phyloP scores from a whole-genome alignment of 2,113 vertebrate genomes.

The Rhinichthys klamathensis region DNA sequence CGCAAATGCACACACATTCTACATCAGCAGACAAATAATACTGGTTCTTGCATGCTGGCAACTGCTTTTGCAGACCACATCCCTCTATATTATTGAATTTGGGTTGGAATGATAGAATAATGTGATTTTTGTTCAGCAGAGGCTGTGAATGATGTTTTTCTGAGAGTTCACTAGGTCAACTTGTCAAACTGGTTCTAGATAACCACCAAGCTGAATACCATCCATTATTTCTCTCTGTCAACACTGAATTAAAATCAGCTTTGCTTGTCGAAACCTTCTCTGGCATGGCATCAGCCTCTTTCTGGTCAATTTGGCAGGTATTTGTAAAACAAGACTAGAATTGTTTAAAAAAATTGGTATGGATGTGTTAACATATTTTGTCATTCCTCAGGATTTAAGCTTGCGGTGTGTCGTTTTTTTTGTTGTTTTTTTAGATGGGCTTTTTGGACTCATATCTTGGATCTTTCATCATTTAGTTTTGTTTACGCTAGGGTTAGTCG shows the following conservation, averaged over 20 bases:
- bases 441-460: slow-evolving; percentile 3
- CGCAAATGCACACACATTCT: slow-evolving; percentile 20
- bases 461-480: slow-evolving; percentile 36
- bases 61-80: slow-evolving; percentile 33
- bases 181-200: slow-evolving; percentile 40
- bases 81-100: slow-evolving; percentile 20
- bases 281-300: not conserved
- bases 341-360: not conserved
- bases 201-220: slow-evolving; percentile 11
- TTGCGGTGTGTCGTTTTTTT: not conserved
- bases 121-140: slow-evolving; percentile 36
- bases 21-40: slow-evolving; percentile 8
- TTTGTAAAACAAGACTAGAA: slow-evolving; percentile 5
- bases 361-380: not conserved
- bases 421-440: not conserved
- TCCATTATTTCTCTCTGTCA: slow-evolving; percentile 24
- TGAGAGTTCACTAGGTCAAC: slow-evolving; percentile 33
- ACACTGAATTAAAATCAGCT: slow-evolving; percentile 12
- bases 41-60: not conserved
- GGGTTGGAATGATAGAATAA: slow-evolving; percentile 25
- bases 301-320: not conserved
- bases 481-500: slow-evolving; percentile 21
- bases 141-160: slow-evolving; percentile 45
- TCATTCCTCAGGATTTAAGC: not conserved
- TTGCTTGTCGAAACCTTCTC: not conserved